Evolutionary conservation across 2,888 invertebrate species (phyloP), one percentile per base, ranked within the genome.

Genomic region (Uropetala carovei): DNA sequence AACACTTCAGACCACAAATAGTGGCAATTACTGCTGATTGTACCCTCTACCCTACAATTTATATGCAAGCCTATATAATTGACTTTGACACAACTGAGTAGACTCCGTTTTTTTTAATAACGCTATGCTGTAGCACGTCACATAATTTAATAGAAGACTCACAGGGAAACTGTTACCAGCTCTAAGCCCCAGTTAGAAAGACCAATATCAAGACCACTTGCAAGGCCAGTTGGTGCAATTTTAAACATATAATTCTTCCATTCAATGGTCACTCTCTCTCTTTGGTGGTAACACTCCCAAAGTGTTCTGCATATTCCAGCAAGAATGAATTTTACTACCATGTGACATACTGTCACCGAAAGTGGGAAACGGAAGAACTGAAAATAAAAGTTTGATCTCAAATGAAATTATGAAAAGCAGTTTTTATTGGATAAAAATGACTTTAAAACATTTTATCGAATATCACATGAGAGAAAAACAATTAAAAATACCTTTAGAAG

Each of bases 111-210:
- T 8, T 22, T 58, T 64, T 22, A 75, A 75, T 18, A 75, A 75
- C n/a, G 30, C 16, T 22, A 84, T 85, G 18, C 11, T n/a, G 30
- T 27, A 59, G 68, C 13, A n/a, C 10, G 91, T 57, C 13, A 22
- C n/a, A 58, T 22, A 9, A n/a, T 59, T 56, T 82, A 43, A 92
- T 57, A 68, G 58, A 86, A 92, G 93, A 96, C 96, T 96, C 95
- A 98, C 96, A 99, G 96, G 3, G 99, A 99, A 93, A 99, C 97
- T 22, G 98, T 98, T 91, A 99, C 98, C 94, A 99, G 96, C 94
- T 98, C 98, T 93, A 99, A 96, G 18, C 99, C 99, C 99, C 99
- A 99, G 95, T 99, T 99, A 1, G 99, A 99, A 94, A 99, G 97
- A 7, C 99, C 99, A 94, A 99, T 99, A 94, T 99, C 99, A 92